These are phyloP conservation scores for Coleophora deauratella DNA, from an alignment of 2,888 invertebrate species.

Conservation along the genomic window DNA sequence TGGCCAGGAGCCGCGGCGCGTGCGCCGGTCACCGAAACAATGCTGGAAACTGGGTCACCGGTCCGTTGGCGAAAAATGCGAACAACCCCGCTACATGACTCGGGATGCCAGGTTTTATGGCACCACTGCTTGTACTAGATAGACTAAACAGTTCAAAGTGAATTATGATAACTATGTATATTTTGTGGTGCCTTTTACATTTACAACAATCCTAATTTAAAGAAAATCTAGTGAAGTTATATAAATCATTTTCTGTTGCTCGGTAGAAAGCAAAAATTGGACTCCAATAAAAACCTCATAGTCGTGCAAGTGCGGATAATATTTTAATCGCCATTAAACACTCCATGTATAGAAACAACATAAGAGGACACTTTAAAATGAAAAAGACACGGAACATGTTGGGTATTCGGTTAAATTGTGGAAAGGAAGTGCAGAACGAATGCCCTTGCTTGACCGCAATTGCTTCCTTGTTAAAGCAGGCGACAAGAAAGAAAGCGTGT, in stretches of 20 bases:
- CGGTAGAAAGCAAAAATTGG: no score
- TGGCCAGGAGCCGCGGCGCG: conserved; percentile 57
- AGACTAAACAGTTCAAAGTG: neutral
- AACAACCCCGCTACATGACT: conserved; percentile 23
- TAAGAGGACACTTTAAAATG: neutral
- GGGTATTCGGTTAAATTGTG: conserved; percentile 5
- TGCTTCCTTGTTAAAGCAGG: conserved; percentile 26
- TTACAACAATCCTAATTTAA: no score
- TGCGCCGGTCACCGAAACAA: conserved; percentile 45
- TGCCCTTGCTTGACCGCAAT: conserved; percentile 29
- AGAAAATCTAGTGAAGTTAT: no score
- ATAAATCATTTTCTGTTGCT: no score
- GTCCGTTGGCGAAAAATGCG: conserved; percentile 61
- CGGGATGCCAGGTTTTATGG: conserved; percentile 6
- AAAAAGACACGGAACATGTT: neutral
- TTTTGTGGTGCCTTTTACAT: no score
- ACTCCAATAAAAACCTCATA: no score
- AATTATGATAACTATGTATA: no score
- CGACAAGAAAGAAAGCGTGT: conserved; percentile 28
- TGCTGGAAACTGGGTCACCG: conserved; percentile 65
- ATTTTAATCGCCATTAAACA: no score
- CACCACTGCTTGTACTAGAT: neutral
- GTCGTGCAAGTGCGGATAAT: no score
- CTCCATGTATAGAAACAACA: no score
- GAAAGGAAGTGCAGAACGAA: conserved; percentile 21